Conservation (phyloP, 2,797 vertebrate genomes). For the Cyclopterus lumpus region DNA sequence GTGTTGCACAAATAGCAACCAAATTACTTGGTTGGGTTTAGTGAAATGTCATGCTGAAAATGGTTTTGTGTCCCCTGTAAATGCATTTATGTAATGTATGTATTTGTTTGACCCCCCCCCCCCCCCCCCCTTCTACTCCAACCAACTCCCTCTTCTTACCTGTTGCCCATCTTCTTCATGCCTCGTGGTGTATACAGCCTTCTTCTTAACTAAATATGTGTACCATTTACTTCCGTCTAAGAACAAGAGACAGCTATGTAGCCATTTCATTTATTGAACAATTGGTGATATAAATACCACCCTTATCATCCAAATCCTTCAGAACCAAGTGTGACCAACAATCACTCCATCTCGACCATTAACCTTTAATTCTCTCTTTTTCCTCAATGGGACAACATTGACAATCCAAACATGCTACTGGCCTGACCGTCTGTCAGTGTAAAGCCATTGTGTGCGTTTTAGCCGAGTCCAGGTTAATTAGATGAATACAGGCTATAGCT, state of each 20-base stretch:
- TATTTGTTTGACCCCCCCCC: not conserved
- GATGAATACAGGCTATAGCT: conserved; percentile 21
- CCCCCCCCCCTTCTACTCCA: not conserved
- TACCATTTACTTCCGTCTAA: not conserved
- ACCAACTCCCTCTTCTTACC: not conserved
- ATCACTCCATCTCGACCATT: not conserved
- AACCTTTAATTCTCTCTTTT: not conserved
- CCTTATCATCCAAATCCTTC: conserved; percentile 8
- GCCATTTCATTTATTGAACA: not conserved
- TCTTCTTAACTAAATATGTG: not conserved
- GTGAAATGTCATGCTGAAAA: too few relatives aligned
- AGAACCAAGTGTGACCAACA: not conserved
- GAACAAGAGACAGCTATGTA: not conserved
- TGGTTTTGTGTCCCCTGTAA: not conserved
- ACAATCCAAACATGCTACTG: conserved; percentile 4
- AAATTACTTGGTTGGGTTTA: too few relatives aligned
- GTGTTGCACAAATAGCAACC: conserved; percentile 11
- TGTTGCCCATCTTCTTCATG: not conserved
- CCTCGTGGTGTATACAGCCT: not conserved
- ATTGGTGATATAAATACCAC: not conserved
- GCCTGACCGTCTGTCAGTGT: not conserved
- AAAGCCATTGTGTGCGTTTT: not conserved
- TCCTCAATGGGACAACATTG: not conserved
- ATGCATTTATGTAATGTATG: not conserved
- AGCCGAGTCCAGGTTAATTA: conserved; percentile 38